phyloP scores from a whole-genome alignment of 1,140 invertebrate species.

The Anastrepha ludens region DNA sequence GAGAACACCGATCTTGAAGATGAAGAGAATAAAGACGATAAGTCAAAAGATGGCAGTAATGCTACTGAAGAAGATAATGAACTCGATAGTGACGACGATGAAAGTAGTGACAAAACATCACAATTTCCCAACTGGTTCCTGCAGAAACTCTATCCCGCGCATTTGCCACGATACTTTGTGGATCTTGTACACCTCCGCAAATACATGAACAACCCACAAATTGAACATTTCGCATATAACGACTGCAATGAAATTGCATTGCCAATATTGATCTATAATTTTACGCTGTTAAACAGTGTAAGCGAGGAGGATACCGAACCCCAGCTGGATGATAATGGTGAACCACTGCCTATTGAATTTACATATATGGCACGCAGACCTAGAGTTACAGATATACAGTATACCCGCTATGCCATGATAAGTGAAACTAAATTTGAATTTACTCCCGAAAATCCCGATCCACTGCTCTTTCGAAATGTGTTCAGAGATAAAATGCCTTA shows the following conservation, averaged over 20 bases:
- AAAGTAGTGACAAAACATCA: conserved; percentile 63
- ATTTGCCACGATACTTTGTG: conserved; percentile 79
- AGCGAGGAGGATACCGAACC: conserved; percentile 57
- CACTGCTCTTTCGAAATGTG: conserved; percentile 65
- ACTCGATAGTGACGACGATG: conserved; percentile 50
- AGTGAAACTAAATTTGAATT: conserved; percentile 55
- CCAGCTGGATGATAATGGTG: conserved; percentile 58
- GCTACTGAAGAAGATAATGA: conserved; percentile 46
- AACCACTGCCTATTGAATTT: conserved; percentile 61
- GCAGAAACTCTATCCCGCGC: conserved; percentile 77
- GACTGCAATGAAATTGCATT: conserved; percentile 79
- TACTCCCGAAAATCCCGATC: conserved; percentile 62
- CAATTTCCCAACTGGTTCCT: conserved; percentile 81
- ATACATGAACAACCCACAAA: conserved; percentile 82
- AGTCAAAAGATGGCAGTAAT: conserved; percentile 53
- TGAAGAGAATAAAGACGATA: neutral
- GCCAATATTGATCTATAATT: conserved; percentile 80
- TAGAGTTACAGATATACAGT: conserved; percentile 66
- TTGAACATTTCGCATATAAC: conserved; percentile 80
- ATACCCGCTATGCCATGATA: conserved; percentile 62
- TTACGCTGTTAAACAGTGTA: conserved; percentile 78
- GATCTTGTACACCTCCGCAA: conserved; percentile 80
- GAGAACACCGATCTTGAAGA: conserved; percentile 53
- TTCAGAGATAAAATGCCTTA: conserved; percentile 70
- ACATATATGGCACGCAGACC: conserved; percentile 70